Evolutionary conservation across 2,888 invertebrate genomes (phyloP).

Genomic region (Drosophila nr. perissopoda): DNA sequence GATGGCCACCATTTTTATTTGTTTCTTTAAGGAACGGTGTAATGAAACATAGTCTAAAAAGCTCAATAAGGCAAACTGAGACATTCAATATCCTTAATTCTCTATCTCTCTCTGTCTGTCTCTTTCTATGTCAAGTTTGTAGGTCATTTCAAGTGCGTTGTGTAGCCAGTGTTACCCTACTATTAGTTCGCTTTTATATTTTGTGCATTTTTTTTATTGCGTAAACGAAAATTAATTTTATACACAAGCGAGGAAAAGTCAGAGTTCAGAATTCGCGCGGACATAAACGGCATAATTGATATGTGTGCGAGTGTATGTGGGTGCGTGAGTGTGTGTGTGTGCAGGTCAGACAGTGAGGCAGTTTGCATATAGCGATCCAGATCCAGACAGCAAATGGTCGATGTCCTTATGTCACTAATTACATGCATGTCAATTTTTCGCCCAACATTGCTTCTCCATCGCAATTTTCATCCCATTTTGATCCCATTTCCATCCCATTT

Average conservation of each 20-base stretch:
- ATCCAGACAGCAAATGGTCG: slow-evolving; percentile 22
- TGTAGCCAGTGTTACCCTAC: not conserved
- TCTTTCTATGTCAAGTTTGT: not conserved
- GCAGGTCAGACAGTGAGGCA: slow-evolving; percentile 9
- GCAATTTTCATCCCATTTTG: slow-evolving; percentile 10
- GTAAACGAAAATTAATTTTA: slow-evolving; percentile 67
- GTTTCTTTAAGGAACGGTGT: too few species aligned
- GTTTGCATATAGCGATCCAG: slow-evolving; percentile 21
- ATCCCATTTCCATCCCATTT: slow-evolving; percentile 10
- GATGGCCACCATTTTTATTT: too few species aligned
- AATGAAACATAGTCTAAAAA: not conserved
- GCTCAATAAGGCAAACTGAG: not conserved
- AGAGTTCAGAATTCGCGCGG: slow-evolving; percentile 26
- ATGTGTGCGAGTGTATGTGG: slow-evolving; percentile 33
- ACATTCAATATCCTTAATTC: not conserved
- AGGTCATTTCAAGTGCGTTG: slow-evolving; percentile 26
- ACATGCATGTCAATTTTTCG: slow-evolving; percentile 81
- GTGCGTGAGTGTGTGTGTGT: slow-evolving; percentile 8
- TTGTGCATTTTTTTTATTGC: slow-evolving; percentile 15
- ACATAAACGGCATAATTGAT: slow-evolving; percentile 80
- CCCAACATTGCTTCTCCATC: slow-evolving; percentile 66
- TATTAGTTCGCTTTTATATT: not conserved
- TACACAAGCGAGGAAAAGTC: slow-evolving; percentile 31
- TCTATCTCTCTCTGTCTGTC: not conserved
- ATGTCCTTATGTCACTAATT: slow-evolving; percentile 76